Percentiles rank a stretch among this genome's conserved stretches.
phyloP scores from a whole-genome alignment of 1,140 invertebrate genomes.

The Drosophila grimshawi region DNA sequence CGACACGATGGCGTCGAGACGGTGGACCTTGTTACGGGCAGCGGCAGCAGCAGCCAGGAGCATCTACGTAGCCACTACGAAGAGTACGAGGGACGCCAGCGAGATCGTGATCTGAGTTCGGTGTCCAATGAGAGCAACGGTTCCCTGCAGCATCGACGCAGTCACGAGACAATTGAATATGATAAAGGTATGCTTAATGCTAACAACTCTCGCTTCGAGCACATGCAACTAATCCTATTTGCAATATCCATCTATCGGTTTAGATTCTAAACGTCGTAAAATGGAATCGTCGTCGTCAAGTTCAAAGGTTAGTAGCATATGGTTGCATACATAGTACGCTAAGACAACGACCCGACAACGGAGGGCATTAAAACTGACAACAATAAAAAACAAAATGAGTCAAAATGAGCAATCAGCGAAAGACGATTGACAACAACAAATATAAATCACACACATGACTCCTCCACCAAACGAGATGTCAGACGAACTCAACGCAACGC shows the following conservation, averaged over 20 bases:
- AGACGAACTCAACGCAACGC: neutral
- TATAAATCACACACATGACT: conserved; percentile 17
- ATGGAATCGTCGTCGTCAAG: conserved; percentile 88
- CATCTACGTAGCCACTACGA: conserved; percentile 65
- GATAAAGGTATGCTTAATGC: conserved; percentile 84
- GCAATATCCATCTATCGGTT: conserved; percentile 52
- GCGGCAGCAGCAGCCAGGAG: conserved; percentile 41
- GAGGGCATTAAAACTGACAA: conserved; percentile 39
- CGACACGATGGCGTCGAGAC: conserved; percentile 64
- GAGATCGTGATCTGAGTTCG: conserved; percentile 82
- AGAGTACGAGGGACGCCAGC: conserved; percentile 75
- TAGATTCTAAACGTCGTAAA: conserved; percentile 92
- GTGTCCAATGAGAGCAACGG: conserved; percentile 85
- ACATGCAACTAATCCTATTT: neutral
- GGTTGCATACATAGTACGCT: conserved; percentile 78
- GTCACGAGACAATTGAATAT: conserved; percentile 85
- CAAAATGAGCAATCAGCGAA: conserved; percentile 3
- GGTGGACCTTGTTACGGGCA: conserved; percentile 56
- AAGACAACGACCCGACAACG: conserved; percentile 65
- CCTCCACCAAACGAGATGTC: conserved; percentile 15
- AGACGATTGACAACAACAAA: conserved; percentile 9
- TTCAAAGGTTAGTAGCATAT: conserved; percentile 91
- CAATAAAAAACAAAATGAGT: conserved; percentile 19
- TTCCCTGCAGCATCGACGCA: conserved; percentile 82
- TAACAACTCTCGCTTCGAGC: no score